Evolutionary conservation across 2,888 invertebrate genomes (phyloP).

Genomic region (Hedya salicella): DNA sequence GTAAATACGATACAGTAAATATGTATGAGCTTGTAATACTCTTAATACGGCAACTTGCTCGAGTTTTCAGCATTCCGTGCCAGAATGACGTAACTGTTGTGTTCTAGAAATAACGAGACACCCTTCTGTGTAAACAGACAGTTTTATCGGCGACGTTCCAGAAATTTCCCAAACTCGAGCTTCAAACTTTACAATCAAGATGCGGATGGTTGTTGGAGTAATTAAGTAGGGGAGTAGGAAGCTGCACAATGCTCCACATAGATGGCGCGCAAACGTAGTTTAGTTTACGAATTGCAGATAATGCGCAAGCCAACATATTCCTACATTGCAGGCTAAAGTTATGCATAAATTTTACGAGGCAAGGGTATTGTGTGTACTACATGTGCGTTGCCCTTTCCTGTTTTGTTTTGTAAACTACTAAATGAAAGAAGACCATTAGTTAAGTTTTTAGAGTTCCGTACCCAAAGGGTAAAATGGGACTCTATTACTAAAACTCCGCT

Average conservation of each 20-base stretch:
- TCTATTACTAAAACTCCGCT: too few relatives aligned
- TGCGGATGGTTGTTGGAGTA: constrained; percentile 12
- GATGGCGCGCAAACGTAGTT: neutral
- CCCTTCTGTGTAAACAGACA: neutral
- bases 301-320: neutral
- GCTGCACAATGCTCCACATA: constrained; percentile 1
- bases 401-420: too few relatives aligned
- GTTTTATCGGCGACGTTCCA: constrained; percentile 30
- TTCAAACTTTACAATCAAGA: constrained; percentile 36
- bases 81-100: neutral
- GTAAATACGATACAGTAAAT: too few relatives aligned
- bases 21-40: neutral
- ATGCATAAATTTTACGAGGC: too few relatives aligned
- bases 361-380: too few relatives aligned
- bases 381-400: too few relatives aligned
- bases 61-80: neutral
- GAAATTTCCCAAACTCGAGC: constrained; percentile 23
- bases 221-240: constrained; percentile 26
- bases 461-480: too few relatives aligned
- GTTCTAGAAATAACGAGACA: neutral
- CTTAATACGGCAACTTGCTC: neutral
- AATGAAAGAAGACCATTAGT: too few relatives aligned
- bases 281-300: constrained; percentile 5
- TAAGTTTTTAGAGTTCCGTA: too few relatives aligned
- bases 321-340: too few relatives aligned